Evolutionary conservation across 2,797 vertebrate species (phyloP).

Genomic region (Strix occidentalis): DNA sequence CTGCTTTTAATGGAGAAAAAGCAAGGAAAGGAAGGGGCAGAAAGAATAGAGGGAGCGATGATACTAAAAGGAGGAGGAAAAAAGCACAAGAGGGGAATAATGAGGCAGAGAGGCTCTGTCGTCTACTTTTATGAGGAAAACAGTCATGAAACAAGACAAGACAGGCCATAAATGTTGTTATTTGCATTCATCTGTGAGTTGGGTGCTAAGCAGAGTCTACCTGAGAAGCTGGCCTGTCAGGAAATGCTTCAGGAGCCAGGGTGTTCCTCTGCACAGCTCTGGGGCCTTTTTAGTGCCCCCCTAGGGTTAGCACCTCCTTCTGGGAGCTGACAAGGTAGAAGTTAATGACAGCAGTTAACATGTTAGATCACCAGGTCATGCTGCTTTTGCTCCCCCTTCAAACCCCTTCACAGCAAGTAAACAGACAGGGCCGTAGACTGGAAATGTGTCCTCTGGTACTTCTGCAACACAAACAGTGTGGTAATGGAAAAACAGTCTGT

Average conservation of each 20-base stretch:
- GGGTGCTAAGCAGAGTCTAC: background rate
- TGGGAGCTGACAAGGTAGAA: background rate
- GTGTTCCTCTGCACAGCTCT: background rate
- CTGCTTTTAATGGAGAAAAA: background rate
- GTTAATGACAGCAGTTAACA: constrained; percentile 21
- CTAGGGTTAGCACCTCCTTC: background rate
- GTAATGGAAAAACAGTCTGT: constrained; percentile 60
- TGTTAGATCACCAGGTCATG: background rate
- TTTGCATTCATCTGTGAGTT: background rate
- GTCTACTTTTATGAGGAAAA: background rate
- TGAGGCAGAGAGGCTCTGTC: background rate
- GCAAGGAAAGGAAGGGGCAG: background rate
- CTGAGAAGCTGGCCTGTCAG: background rate
- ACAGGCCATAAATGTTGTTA: background rate
- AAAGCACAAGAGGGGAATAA: background rate
- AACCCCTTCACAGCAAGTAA: constrained; percentile 31
- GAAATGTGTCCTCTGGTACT: constrained; percentile 38
- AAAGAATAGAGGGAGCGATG: background rate
- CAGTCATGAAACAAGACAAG: background rate
- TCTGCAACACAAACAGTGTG: constrained; percentile 35
- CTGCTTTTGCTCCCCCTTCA: constrained; percentile 1
- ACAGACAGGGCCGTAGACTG: constrained; percentile 3
- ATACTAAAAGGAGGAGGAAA: background rate
- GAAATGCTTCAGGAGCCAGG: fast-evolving
- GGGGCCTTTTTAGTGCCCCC: background rate